phyloP scores from a whole-genome alignment of 2,113 vertebrate species.

The Ammodramus savannarum region DNA sequence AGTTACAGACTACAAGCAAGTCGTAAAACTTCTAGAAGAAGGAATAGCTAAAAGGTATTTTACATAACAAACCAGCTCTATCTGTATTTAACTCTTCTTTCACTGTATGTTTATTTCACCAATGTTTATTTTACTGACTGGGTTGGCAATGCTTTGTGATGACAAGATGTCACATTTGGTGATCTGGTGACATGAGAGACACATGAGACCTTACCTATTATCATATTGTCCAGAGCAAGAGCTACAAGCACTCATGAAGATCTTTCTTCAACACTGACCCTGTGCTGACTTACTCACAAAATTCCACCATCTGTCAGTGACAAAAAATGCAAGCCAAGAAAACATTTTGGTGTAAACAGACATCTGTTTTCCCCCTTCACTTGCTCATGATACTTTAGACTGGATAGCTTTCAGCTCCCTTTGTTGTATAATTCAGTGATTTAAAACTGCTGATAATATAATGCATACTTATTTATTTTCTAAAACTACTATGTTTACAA shows the following conservation, averaged over 20 bases:
- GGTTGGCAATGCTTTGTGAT: not conserved
- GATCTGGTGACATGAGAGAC: not conserved
- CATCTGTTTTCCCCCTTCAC: not conserved
- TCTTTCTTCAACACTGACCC: not conserved
- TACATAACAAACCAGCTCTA: not conserved
- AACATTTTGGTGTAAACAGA: not conserved
- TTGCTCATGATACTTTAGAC: not conserved
- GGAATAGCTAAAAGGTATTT: slow-evolving; percentile 91
- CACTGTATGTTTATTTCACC: not conserved
- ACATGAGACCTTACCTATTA: not conserved
- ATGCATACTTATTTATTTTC: not conserved
- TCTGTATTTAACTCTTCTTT: not conserved
- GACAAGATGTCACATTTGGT: not conserved
- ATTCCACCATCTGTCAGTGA: not conserved
- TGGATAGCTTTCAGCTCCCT: not conserved
- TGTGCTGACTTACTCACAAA: not conserved
- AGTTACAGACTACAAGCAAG: slow-evolving; percentile 91
- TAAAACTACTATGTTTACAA: not conserved
- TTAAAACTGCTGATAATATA: not conserved
- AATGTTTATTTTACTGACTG: not conserved
- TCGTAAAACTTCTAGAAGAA: slow-evolving; percentile 88
- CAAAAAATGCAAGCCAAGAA: not conserved
- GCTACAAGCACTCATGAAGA: not conserved
- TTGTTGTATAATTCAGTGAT: not conserved
- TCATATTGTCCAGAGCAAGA: not conserved